Conservation (phyloP, 2,888 invertebrate species). For the Drosophila pseudotalamancana region DNA sequence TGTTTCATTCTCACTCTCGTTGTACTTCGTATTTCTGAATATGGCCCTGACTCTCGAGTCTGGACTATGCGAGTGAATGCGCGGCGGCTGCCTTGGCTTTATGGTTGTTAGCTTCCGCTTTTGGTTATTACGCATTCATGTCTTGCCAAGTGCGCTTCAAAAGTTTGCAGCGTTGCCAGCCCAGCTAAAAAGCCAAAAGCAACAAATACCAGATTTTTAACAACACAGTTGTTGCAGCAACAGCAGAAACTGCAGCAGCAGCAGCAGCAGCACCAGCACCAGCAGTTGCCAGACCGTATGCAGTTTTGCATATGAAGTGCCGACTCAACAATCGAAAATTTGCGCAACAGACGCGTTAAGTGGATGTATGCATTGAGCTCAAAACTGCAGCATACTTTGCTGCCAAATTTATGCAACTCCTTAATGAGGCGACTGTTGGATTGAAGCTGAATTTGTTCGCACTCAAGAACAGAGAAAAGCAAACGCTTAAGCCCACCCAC, state of each 20-base stretch:
- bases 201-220: slow-evolving; percentile 80
- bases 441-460: slow-evolving; percentile 26
- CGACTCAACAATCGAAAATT: slow-evolving; percentile 80
- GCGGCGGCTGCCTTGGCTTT: slow-evolving; percentile 70
- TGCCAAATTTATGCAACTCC: slow-evolving; percentile 66
- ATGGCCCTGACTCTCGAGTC: slow-evolving; percentile 21
- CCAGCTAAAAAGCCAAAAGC: slow-evolving; percentile 74
- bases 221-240: slow-evolving; percentile 44
- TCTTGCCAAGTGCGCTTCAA: slow-evolving; percentile 80
- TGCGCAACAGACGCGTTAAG: slow-evolving; percentile 77
- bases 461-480: background rate
- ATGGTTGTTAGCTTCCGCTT: slow-evolving; percentile 80
- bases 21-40: slow-evolving; percentile 1
- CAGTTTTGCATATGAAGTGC: slow-evolving; percentile 78
- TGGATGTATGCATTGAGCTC: slow-evolving; percentile 52
- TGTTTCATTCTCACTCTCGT: slow-evolving; percentile 19
- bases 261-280: slow-evolving; percentile 9
- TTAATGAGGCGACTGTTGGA: slow-evolving; percentile 61
- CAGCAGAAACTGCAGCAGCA: slow-evolving; percentile 24
- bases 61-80: slow-evolving; percentile 38
- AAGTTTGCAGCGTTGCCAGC: slow-evolving; percentile 60
- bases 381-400: slow-evolving; percentile 69
- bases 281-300: slow-evolving; percentile 37
- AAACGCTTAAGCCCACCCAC: background rate
- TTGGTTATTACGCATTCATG: slow-evolving; percentile 81